Percentiles rank a stretch among this genome's conserved stretches.
These are phyloP conservation scores for Lycocorax pyrrhopterus DNA, from an alignment of 2,113 vertebrate species.

Conservation along the genomic window DNA sequence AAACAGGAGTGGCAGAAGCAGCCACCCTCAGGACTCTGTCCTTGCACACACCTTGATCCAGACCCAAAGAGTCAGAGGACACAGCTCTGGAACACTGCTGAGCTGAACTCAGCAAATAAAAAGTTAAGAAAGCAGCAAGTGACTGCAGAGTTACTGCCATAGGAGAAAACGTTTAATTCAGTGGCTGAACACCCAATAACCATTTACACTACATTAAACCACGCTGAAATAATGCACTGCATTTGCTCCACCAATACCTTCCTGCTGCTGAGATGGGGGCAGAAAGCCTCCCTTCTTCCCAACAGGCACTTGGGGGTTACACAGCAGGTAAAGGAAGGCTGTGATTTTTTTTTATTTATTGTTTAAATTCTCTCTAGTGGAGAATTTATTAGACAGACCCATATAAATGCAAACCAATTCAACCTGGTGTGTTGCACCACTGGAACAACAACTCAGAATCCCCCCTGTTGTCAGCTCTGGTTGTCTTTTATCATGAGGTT, in stretches of 20 bases:
- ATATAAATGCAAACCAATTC: neutral
- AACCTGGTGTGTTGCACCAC: neutral
- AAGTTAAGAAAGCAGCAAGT: neutral
- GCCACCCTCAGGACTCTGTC: neutral
- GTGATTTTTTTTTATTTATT: neutral
- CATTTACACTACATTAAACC: neutral
- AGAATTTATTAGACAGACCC: neutral
- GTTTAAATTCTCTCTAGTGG: neutral
- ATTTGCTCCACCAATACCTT: neutral
- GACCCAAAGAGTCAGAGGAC: neutral
- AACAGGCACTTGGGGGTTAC: neutral
- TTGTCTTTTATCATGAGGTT: fast-evolving
- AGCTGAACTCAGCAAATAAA: neutral
- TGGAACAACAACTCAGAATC: neutral
- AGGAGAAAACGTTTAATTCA: neutral
- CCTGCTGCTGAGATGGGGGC: neutral
- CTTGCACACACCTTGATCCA: neutral
- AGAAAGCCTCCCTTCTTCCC: neutral
- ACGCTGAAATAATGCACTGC: neutral
- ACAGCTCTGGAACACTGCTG: neutral
- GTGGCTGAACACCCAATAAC: neutral
- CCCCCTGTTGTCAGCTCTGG: neutral
- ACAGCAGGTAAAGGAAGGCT: neutral
- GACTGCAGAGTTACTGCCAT: neutral
- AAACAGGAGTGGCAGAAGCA: neutral